Conservation (phyloP, 2,113 vertebrate species). For the Sorex fumeus region DNA sequence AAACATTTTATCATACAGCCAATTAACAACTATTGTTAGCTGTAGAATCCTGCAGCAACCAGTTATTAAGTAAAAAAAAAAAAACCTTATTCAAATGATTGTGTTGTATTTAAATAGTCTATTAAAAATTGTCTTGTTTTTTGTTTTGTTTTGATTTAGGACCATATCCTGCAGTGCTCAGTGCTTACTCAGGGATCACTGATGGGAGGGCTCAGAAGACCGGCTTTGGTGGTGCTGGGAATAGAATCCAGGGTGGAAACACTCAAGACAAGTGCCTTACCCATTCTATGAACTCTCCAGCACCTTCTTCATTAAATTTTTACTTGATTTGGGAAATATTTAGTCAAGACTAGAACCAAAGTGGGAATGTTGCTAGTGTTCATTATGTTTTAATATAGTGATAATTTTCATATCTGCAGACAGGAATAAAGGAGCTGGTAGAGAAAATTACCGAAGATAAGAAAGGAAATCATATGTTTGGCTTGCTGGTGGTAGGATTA, state of each 20-base stretch:
- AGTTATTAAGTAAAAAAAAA: not conserved
- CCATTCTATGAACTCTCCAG: no score
- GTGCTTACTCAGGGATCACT: no score
- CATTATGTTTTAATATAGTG: conserved; percentile 13
- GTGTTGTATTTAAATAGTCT: not conserved
- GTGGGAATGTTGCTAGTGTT: not conserved
- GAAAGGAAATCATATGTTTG: not conserved
- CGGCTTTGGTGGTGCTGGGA: no score
- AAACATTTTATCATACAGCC: not conserved
- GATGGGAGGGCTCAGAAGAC: no score
- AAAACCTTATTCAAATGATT: not conserved
- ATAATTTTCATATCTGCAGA: not conserved
- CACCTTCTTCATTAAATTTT: no score
- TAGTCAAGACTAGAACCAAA: not conserved
- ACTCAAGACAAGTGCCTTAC: no score
- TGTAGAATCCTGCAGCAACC: not conserved
- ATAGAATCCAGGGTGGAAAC: no score
- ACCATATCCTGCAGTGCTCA: no score
- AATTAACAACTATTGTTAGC: not conserved
- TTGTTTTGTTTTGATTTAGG: no score
- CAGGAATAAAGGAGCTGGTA: not conserved
- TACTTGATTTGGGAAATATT: not conserved
- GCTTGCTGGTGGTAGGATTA: not conserved
- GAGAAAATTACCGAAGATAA: not conserved
- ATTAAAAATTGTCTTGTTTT: not conserved